These are phyloP conservation scores for Melanerpes formicivorus DNA, from an alignment of 2,113 vertebrate species.

Conservation along the genomic window DNA sequence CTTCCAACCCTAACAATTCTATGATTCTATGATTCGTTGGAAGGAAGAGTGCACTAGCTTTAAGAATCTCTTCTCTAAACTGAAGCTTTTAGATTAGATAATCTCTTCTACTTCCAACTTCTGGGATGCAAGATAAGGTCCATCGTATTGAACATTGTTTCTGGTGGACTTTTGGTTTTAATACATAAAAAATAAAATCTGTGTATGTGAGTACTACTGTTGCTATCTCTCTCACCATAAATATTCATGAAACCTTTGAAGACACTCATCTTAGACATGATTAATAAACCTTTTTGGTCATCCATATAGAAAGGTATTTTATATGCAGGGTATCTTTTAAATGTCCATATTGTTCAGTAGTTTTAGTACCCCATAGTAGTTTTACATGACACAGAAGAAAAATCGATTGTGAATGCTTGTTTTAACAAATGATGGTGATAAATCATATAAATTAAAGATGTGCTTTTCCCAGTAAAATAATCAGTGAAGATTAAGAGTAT, in stretches of 20 bases:
- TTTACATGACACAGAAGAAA: not conserved
- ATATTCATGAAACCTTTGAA: not conserved
- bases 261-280: not conserved
- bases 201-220: not conserved
- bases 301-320: not conserved
- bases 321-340: not conserved
- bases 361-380: not conserved
- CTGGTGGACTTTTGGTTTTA: not conserved
- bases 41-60: not conserved
- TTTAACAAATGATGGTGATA: not conserved
- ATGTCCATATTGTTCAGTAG: not conserved
- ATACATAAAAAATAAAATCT: not conserved
- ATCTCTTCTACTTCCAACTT: not conserved
- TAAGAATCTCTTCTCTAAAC: not conserved
- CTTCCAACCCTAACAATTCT: too few relatives aligned
- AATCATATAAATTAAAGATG: not conserved
- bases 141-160: not conserved
- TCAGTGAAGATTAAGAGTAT: not conserved
- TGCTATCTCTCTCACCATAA: not conserved
- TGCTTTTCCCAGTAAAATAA: slow-evolving; percentile 17
- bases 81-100: not conserved
- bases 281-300: not conserved
- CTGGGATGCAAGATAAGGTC: not conserved
- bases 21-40: too few relatives aligned
- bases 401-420: not conserved